Percentiles rank a stretch among this genome's conserved stretches.
phyloP scores from a whole-genome alignment of 2,888 invertebrate genomes.

The Ellobium chinense region DNA sequence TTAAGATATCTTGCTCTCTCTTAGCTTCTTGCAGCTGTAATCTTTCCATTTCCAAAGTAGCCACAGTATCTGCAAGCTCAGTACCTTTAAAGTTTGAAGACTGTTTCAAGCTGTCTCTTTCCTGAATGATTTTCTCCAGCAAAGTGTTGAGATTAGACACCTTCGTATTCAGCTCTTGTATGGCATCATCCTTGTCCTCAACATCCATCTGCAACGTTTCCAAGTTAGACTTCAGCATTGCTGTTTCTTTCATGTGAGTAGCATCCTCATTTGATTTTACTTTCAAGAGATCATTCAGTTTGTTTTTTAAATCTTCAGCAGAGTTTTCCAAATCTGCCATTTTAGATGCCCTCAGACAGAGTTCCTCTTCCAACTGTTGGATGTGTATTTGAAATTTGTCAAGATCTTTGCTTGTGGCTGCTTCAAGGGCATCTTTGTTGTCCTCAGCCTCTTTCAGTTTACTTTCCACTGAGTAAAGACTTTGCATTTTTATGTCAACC shows the following conservation, averaged over 20 bases:
- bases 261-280: background rate
- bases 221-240: slow-evolving; percentile 23
- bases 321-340: background rate
- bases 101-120: background rate
- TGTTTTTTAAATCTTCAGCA: background rate
- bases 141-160: slow-evolving; percentile 13
- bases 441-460: slow-evolving; percentile 9
- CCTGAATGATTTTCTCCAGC: background rate
- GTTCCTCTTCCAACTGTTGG: background rate
- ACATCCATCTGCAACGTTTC: slow-evolving; percentile 37
- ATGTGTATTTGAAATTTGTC: background rate
- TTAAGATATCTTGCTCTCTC: too few species aligned
- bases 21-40: too few species aligned
- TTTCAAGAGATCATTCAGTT: background rate
- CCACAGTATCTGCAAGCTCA: background rate
- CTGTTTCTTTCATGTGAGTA: background rate
- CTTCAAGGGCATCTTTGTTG: background rate
- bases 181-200: slow-evolving; percentile 38
- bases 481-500: background rate
- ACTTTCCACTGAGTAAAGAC: background rate
- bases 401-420: background rate
- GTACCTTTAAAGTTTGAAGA: background rate
- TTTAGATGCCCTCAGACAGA: background rate
- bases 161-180: background rate
- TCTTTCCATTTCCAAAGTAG: background rate